Percentiles rank a stretch among this genome's conserved stretches.
Evolutionary conservation across 2,797 vertebrate species (phyloP).

Genomic region (Heteromormyrus szaboi): DNA sequence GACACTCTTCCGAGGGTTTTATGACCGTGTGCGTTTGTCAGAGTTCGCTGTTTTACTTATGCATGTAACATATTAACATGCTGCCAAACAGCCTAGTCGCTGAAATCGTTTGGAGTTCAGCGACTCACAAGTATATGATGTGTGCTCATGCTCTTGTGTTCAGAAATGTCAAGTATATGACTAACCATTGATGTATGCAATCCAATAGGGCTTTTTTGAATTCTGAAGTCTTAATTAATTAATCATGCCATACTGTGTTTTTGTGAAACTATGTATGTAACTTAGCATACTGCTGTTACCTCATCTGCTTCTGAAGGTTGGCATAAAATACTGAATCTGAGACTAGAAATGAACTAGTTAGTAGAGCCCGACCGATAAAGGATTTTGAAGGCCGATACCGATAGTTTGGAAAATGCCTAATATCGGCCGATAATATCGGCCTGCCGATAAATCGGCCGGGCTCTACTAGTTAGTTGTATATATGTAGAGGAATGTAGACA

Average conservation of each 20-base stretch:
- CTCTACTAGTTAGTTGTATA: conserved; percentile 47
- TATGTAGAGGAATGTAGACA: conserved; percentile 34
- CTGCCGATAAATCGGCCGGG: too few relatives aligned
- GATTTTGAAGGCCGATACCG: too few relatives aligned
- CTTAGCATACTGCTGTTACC: conserved; percentile 47
- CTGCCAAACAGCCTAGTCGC: not conserved
- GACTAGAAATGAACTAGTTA: conserved; percentile 44
- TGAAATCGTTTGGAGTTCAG: not conserved
- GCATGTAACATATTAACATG: not conserved
- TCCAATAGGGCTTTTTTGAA: not conserved
- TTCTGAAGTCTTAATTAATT: not conserved
- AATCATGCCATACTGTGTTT: conserved; percentile 25
- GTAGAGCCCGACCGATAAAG: not conserved
- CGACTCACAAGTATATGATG: not conserved
- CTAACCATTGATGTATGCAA: not conserved
- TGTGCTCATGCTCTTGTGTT: not conserved
- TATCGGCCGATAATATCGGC: too few relatives aligned
- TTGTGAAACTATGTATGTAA: conserved; percentile 48
- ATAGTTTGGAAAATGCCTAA: too few relatives aligned
- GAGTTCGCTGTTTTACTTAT: not conserved
- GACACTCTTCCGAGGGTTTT: not conserved
- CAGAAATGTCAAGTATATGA: not conserved
- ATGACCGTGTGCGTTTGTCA: not conserved
- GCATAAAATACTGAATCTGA: conserved; percentile 46
- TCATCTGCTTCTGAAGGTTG: conserved; percentile 26